These are phyloP conservation scores for Miltochrista miniata DNA, from an alignment of 2,888 invertebrate species.

Conservation along the genomic window DNA sequence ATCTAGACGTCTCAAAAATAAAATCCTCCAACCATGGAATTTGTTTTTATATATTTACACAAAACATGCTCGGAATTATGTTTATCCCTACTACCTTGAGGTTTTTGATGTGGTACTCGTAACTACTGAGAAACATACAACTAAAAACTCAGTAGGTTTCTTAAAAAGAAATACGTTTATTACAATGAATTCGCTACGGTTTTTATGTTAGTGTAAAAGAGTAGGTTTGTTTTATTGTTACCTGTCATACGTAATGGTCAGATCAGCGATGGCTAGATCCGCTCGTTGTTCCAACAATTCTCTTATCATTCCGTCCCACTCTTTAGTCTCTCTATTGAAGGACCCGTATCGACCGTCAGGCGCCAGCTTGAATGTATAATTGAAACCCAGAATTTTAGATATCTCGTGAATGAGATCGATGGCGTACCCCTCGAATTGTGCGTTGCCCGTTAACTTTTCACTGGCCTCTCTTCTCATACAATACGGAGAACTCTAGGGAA, in stretches of 20 bases:
- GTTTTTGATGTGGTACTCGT: no score
- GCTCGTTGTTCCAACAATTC: constrained; percentile 95
- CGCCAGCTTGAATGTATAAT: constrained; percentile 93
- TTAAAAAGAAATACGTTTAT: constrained; percentile 1
- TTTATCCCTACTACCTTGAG: no score
- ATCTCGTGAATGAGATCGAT: constrained; percentile 97
- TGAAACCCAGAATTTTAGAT: constrained; percentile 93
- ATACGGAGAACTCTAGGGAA: constrained; percentile 94
- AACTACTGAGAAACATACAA: no score
- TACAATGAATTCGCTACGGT: neutral
- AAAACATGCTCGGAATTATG: no score
- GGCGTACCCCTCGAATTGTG: constrained; percentile 97
- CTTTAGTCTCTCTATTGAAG: constrained; percentile 90
- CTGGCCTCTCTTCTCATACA: constrained; percentile 96
- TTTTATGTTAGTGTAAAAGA: no score
- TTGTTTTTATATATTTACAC: neutral
- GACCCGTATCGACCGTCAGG: constrained; percentile 94
- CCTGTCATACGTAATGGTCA: constrained; percentile 98
- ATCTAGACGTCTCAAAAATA: constrained; percentile 1
- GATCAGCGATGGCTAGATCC: constrained; percentile 97
- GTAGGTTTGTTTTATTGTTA: constrained; percentile 68
- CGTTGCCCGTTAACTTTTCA: constrained; percentile 93
- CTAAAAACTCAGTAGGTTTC: no score
- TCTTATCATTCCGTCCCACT: constrained; percentile 96
- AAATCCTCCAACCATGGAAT: constrained; percentile 5